These are phyloP conservation scores for Gallinago solitaria DNA, from an alignment of 2,797 vertebrate genomes.

Conservation along the genomic window DNA sequence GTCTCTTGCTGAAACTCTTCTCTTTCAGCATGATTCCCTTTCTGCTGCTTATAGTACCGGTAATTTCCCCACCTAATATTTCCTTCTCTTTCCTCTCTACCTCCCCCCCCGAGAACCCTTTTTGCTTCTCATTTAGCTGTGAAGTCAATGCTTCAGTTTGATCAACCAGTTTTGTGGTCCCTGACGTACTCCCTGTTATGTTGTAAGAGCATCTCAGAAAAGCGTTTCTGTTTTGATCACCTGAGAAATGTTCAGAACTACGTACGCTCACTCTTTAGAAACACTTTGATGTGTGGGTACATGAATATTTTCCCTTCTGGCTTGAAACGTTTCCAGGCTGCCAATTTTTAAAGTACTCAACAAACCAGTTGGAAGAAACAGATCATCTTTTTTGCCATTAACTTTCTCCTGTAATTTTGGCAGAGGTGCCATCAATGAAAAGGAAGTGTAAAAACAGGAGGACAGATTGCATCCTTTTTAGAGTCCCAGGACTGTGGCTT, in stretches of 20 bases:
- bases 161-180: neutral
- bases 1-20: neutral
- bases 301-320: conserved; percentile 23
- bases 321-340: neutral
- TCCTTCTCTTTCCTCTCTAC: neutral
- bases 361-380: conserved; percentile 16
- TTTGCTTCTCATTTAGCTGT: neutral
- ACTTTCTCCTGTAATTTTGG: conserved; percentile 22
- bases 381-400: conserved; percentile 21
- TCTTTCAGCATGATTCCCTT: neutral
- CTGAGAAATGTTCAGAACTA: neutral
- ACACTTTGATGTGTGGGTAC: neutral
- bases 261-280: neutral
- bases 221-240: neutral
- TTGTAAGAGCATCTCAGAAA: neutral
- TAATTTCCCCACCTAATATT: neutral
- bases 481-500: neutral
- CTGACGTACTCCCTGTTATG: neutral
- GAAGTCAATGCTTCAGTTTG: neutral
- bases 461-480: conserved; percentile 23
- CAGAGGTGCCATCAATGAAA: neutral
- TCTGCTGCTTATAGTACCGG: neutral
- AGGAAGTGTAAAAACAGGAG: neutral
- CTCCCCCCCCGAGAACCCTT: neutral
- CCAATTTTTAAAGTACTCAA: conserved; percentile 2